Conservation (phyloP, 2,113 vertebrate species). For the Vimba vimba region DNA sequence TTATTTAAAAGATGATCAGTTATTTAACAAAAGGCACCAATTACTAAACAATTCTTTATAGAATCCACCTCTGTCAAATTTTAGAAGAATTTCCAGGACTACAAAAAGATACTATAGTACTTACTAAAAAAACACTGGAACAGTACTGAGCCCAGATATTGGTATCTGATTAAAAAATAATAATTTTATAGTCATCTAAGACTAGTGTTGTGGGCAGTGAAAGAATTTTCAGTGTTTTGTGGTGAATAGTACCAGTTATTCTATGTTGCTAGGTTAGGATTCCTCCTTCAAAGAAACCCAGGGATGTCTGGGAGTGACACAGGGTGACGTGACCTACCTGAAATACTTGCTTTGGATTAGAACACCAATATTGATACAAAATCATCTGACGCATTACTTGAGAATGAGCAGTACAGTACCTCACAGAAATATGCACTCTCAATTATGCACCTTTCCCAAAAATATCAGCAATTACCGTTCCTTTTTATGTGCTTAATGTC, state of each 20-base stretch:
- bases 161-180: background rate
- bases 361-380: constrained; percentile 26
- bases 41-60: constrained; percentile 2
- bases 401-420: constrained; percentile 29
- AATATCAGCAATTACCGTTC: background rate
- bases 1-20: constrained; percentile 8
- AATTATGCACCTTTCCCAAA: constrained; percentile 1
- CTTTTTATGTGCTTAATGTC: constrained; percentile 19
- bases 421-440: constrained; percentile 34
- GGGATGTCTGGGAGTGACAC: constrained; percentile 19
- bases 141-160: background rate
- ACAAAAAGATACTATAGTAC: background rate
- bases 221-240: background rate
- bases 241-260: background rate
- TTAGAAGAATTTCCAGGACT: background rate
- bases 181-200: background rate
- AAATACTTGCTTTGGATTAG: constrained; percentile 42
- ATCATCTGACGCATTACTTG: background rate
- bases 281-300: constrained; percentile 6
- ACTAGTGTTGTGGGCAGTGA: background rate
- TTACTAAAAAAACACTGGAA: background rate
- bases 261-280: background rate
- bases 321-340: background rate
- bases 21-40: constrained; percentile 43
- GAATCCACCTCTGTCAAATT: constrained; percentile 5